These are phyloP conservation scores for Amphiura filiformis DNA, from an alignment of 35 echinoderm and acorn worm species.

Conservation along the genomic window DNA sequence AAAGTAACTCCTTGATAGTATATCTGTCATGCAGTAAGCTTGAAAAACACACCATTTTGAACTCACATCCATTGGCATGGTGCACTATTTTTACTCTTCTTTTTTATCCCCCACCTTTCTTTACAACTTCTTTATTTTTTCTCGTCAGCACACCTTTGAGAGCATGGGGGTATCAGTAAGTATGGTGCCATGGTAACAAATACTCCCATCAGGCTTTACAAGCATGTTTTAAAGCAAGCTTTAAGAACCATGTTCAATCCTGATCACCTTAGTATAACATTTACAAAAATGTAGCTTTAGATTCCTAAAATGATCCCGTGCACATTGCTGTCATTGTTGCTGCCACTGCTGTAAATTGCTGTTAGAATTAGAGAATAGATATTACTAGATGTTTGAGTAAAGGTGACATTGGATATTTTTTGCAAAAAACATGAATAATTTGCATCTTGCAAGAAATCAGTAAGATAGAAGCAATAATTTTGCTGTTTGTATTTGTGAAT, in stretches of 20 bases:
- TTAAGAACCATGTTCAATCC: too few relatives aligned
- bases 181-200: conserved; percentile 51
- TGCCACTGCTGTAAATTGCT: not conserved
- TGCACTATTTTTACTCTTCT: not conserved
- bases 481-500: too few relatives aligned
- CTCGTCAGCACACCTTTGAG: conserved; percentile 61
- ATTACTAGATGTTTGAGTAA: too few relatives aligned
- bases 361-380: not conserved
- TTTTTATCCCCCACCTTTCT: not conserved
- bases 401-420: too few relatives aligned
- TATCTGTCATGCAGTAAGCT: not conserved
- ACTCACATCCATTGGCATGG: not conserved
- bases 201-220: not conserved
- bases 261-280: too few relatives aligned
- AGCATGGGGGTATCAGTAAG: conserved; percentile 74
- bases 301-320: too few relatives aligned
- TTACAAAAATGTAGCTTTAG: too few relatives aligned
- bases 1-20: not conserved
- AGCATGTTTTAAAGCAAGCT: not conserved
- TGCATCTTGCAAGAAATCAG: too few relatives aligned
- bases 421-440: too few relatives aligned
- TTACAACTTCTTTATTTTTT: too few relatives aligned
- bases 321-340: not conserved
- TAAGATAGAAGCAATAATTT: too few relatives aligned
- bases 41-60: not conserved